Base-by-base conservation (phyloP, 2,888 invertebrate genomes). In the Clostera curtula region DNA sequence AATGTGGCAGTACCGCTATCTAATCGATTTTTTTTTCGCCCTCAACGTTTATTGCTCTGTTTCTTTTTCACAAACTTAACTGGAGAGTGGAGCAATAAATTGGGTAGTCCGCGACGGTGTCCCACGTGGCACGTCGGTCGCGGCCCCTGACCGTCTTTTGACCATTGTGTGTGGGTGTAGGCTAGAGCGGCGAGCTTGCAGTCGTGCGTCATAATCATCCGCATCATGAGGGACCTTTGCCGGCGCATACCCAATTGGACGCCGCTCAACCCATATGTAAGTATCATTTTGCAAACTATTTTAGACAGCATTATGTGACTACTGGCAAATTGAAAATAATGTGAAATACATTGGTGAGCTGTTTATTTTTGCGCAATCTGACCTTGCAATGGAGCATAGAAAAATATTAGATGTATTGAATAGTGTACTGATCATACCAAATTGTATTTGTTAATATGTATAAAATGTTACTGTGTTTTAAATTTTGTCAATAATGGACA, bases 121-220 rank as follows among this genome's bases (percentile, higher is more conserved):
- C 24, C 24, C 23, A 8, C 24, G 27, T 13, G 19, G 24, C 5
- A 9, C 15, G 9, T 15, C 33, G 35, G 41, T 33, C 27, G 21
- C 29, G 33, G 30, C 25, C 28, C 16, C 12, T 19, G 21, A 12
- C 8, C 7, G 18, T 12, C 18, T 6, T 4, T 17, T 25, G 21
- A 23, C 29, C 13, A 14, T 16, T 19, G 23, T 18, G 12, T 25
- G 40, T 52, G 60, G 53, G 61, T 15, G 39, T 46, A 96, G 96
- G 98, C 97, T 89, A 95, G 96, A 84, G 97, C 97, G 44, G 93
- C 95, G 57, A 93, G 94, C 47, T 88, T 97, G 64, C 96, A 96
- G 82, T 97, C 96, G 50, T 98, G 98, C 77, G 96, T 97, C 40
- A 93, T 98, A 86, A 92, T 98, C 61, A 96, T 99, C 66, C 90